Base-by-base conservation (phyloP, 2,797 vertebrate species). In the Platyrinchus mystaceus region DNA sequence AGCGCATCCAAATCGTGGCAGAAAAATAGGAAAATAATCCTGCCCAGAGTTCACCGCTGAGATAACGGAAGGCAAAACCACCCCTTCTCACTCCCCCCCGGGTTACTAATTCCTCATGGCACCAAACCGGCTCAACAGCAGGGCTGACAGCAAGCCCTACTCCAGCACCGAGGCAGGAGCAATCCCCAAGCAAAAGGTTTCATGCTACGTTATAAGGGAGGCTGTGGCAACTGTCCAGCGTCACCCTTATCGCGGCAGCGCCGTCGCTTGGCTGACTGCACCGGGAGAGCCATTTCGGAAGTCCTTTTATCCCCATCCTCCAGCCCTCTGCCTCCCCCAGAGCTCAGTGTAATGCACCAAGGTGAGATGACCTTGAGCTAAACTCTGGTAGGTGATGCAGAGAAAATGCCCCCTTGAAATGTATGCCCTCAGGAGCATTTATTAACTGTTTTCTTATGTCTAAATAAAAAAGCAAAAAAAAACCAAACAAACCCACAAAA, bases 281-380 rank as follows among this genome's bases (percentile, higher is more conserved):
- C 96, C 18, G 55, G 93, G 62, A 97, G 90, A 96, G 96, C 89
- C 95, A 95, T 97, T 97, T 98, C 27, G 44, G 95, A 97, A 97
- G 97, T 96, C 93, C 96, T 98, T 98, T 98, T 94, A 98, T 98
- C 97, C 97, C 87, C 94, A 97, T 90, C 87, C 95, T 97, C 84
- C 95, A 97, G 95, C 90, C 93, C 74, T 94, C 37, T 90, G 94
- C 94, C 94, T 97, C 93, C 95, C 96, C 97, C 94, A 94, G 94
- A 97, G 96, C 95, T 94, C 94, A 76, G 82, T 23, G 58, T 67
- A 92, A 95, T 14, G 79, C 83, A 96, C 91, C 95, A 90, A 97
- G 95, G 93, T 43, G 84, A 96, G 79, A 94, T 95, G 97, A 97
- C 96, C 97, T 97, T 97, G 95, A 97, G 95, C 80, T 96, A 97